Conservation (phyloP, 2,113 vertebrate genomes). For the Casuarius casuarius region DNA sequence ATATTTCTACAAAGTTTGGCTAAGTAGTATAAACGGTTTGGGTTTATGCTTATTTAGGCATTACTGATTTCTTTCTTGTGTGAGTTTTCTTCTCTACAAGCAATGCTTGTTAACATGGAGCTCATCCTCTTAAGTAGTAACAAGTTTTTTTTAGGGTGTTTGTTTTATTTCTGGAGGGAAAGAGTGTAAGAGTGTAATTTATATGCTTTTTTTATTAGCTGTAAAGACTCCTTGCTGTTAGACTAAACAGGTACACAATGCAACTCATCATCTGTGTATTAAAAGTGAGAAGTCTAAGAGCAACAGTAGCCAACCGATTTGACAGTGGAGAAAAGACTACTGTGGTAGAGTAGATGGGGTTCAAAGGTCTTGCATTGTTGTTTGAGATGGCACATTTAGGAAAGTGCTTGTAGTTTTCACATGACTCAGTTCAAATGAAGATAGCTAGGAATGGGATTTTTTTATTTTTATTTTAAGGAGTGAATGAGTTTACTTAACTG, state of each 20-base stretch:
- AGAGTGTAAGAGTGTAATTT: neutral
- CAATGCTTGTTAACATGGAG: neutral
- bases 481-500: neutral
- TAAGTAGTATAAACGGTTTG: neutral
- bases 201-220: neutral
- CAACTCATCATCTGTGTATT: neutral
- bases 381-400: neutral
- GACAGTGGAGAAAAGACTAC: neutral
- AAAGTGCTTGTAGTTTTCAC: fast-evolving
- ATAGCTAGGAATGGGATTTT: neutral
- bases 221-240: neutral
- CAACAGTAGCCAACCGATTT: neutral
- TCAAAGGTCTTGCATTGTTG: neutral
- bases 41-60: neutral
- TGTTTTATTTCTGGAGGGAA: neutral
- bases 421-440: neutral
- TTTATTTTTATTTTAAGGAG: neutral
- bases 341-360: neutral
- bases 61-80: neutral
- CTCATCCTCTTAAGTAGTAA: neutral
- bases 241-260: neutral
- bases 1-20: neutral
- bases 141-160: neutral
- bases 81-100: neutral
- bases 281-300: neutral